Evolutionary conservation across 2,888 invertebrate genomes (phyloP).

Genomic region (Eupsilia transversa): DNA sequence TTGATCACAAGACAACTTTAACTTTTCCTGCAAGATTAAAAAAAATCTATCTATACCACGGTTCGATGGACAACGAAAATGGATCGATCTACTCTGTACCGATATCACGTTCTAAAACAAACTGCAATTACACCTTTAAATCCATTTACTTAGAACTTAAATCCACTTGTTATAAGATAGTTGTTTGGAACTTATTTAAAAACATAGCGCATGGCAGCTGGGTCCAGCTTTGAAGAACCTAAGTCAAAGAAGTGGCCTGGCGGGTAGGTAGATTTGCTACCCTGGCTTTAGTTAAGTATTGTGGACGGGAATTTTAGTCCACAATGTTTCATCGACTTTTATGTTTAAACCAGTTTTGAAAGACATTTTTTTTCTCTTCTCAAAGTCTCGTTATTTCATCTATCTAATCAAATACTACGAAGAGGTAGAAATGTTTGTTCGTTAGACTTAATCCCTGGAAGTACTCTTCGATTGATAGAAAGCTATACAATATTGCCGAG

Average conservation of each 20-base stretch:
- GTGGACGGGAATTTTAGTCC: neutral
- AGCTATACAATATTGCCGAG: too few relatives aligned
- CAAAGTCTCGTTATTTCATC: neutral
- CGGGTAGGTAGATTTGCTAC: neutral
- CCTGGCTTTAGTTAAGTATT: neutral
- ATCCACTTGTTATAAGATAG: conserved; percentile 43
- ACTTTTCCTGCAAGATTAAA: neutral
- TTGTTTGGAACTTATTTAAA: conserved; percentile 46
- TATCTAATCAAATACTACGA: neutral
- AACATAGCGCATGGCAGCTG: conserved; percentile 33
- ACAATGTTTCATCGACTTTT: neutral
- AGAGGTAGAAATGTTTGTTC: neutral
- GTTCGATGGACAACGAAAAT: neutral
- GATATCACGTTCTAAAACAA: neutral
- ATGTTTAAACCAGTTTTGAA: neutral
- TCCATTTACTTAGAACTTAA: conserved; percentile 38
- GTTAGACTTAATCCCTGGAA: neutral
- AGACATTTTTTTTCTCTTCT: too few relatives aligned
- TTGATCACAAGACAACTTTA: too few relatives aligned
- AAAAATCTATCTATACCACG: neutral
- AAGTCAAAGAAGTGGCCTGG: conserved; percentile 26
- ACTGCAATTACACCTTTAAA: conserved; percentile 49
- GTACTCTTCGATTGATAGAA: neutral
- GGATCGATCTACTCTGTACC: neutral
- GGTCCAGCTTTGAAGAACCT: conserved; percentile 32